Base-by-base conservation (phyloP, 2,888 invertebrate species). In the Pammene aurita region DNA sequence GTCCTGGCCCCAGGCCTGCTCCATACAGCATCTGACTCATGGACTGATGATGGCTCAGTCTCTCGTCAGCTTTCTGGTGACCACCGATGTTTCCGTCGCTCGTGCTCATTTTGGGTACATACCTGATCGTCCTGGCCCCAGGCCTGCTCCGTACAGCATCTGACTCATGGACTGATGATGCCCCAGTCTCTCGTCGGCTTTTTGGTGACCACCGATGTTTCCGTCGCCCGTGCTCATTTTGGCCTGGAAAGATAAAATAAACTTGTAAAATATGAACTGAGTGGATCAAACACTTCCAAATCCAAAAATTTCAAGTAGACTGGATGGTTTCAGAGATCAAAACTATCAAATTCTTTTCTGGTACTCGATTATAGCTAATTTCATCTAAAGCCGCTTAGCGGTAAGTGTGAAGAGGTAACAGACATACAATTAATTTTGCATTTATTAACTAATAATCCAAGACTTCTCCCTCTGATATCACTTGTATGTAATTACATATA, bases 151-250 rank as follows among this genome's bases (percentile, higher is more conserved):
- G 55, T 93, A 93, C 82, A 93, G 87, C 93, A 93, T 93, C 82
- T 93, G 93, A 67, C 89, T 93, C 91, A 93, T 93, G 42, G 92
- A 92, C 79, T 93, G 92, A 66, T 93, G 93, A 72, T 93, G 93
- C 2, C 88, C 89, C 4, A 92, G 86, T 2, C 92, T 75, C 48
- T 92, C 92, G 73, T 92, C 93, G n/a, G 81, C 80, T 77, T 93
- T 93, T 82, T 93, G 91, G 75, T 93, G 93, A 11, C 87, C 87
- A 10, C 88, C 88, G 44, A 93, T 84, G 7, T 92, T 84, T 7
- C 93, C 93, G 71, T 94, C 94, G 7, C 92, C 92, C 7, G 94
- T 93, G 76, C 92, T 94, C 94, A 94, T 94, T 83, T 94, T 94
- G 55, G 94, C 94, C 94, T 94, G 93, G 66, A 94, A 93, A 73